phyloP scores from a whole-genome alignment of 2,113 vertebrate genomes.

The Myxocyprinus asiaticus region DNA sequence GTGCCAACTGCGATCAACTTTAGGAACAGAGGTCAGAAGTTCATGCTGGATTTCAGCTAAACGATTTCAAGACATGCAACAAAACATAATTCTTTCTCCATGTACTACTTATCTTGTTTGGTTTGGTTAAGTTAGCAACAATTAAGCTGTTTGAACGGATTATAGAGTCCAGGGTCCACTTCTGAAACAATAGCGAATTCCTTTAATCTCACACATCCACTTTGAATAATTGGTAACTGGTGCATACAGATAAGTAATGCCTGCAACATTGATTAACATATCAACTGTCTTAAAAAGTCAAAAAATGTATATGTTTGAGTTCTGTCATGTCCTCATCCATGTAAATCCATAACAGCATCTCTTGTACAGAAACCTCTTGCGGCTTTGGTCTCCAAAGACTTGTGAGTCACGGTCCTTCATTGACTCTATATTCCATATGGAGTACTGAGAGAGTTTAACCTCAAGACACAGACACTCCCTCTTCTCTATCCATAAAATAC shows the following conservation, averaged over 20 bases:
- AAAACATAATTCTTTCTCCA: not conserved
- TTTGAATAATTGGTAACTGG: too few species aligned
- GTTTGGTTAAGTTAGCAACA: not conserved
- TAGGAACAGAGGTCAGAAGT: slow-evolving; percentile 17
- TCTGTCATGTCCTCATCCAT: not conserved
- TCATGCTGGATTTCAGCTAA: slow-evolving; percentile 2
- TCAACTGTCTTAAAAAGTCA: too few species aligned
- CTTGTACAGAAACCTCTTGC: not conserved
- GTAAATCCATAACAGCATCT: not conserved
- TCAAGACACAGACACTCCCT: slow-evolving; percentile 30
- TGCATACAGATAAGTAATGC: too few species aligned
- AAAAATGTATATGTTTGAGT: too few species aligned
- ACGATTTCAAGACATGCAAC: not conserved
- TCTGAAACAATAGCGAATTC: not conserved
- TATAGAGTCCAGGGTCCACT: not conserved
- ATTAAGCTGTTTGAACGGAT: not conserved
- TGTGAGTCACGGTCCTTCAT: not conserved
- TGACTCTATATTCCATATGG: not conserved
- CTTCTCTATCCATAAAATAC: slow-evolving; percentile 50
- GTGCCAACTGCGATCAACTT: slow-evolving; percentile 25
- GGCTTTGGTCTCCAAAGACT: slow-evolving; percentile 6
- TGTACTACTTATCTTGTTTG: not conserved
- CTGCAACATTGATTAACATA: too few species aligned
- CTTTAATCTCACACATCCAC: too few species aligned
- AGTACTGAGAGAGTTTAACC: slow-evolving; percentile 26